Base-by-base conservation (phyloP, 2,888 invertebrate species). In the Apotomis turbidana region DNA sequence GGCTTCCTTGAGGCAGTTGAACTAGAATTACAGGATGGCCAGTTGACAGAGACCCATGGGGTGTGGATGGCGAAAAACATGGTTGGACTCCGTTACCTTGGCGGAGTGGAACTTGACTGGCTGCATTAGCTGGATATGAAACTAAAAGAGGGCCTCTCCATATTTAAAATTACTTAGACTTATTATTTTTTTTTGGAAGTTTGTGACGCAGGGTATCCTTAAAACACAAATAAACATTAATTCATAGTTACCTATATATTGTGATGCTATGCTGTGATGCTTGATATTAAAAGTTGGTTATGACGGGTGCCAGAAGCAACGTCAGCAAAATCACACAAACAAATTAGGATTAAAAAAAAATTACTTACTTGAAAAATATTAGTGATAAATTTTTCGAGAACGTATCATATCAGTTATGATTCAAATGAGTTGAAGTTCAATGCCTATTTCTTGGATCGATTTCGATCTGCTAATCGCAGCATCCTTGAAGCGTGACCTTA, bases 401-500 rank as follows among this genome's bases (percentile, higher is more conserved):
- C 9, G 10, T 3, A 27, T 6, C 5, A 12, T 27, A 3, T 57
- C 12, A 4, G 10, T 57, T 36, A 36, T 12, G 57, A 5, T 57
- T 15, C 4, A 57, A 58, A n/a, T n/a, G n/a, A 58, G n/a, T 58
- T 57, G 12, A 38, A 12, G n/a, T 12, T 38, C n/a, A n/a, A 55
- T 46, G 6, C 27, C 36, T 38, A 38, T 59, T 41, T 44, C 64
- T 12, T 6, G 46, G 64, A 64, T 64, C 54, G 46, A 61, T 61
- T 49, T 61, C 27, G n/a, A 13, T 46, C 49, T 38, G 55, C 27
- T 61, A 54, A 60, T 54, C 13, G 8, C 15, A 46, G 61, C 44
- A 69, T 69, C 68, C 68, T 69, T 69, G 61, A 54, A 60, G 27
- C 61, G 60, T 54, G 61, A 61, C 61, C 68, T 69, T 52, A 55